These are phyloP conservation scores for Pachymerium ferrugineum DNA, from an alignment of 2,888 invertebrate species.

Conservation along the genomic window DNA sequence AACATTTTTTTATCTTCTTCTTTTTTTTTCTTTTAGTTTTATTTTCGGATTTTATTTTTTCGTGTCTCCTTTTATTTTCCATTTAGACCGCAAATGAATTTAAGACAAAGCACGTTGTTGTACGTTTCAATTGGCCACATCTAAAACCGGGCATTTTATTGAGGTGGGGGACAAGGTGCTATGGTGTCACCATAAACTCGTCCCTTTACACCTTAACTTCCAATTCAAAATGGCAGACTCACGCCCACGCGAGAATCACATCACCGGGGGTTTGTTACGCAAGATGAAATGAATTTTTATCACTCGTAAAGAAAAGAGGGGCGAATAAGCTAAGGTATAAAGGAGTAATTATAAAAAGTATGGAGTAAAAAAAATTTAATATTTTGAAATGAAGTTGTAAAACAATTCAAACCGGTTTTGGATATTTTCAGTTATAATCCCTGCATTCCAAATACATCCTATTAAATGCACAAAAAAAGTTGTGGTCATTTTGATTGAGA, in stretches of 20 bases:
- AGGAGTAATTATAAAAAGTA: neutral
- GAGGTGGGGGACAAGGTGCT: slow-evolving; percentile 17
- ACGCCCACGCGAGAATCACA: no score
- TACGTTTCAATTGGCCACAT: slow-evolving; percentile 1
- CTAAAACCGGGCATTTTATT: neutral
- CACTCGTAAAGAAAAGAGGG: no score
- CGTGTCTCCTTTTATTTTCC: neutral
- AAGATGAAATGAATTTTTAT: no score
- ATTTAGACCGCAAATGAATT: neutral
- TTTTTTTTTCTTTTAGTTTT: no score
- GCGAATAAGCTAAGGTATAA: no score
- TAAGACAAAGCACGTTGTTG: slow-evolving; percentile 7
- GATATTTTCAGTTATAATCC: neutral
- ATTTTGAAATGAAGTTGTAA: neutral
- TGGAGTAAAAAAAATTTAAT: neutral
- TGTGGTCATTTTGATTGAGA: no score
- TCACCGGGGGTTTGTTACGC: no score
- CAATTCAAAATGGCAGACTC: slow-evolving; percentile 12
- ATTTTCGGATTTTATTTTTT: neutral
- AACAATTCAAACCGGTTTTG: neutral
- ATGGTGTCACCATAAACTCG: slow-evolving; percentile 17
- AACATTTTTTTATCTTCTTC: neutral
- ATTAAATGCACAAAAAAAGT: no score
- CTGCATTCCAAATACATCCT: no score
- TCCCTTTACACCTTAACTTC: slow-evolving; percentile 1